Evolutionary conservation across 2,113 vertebrate species (phyloP).

Genomic region (Sinocyclocheilus grahami): DNA sequence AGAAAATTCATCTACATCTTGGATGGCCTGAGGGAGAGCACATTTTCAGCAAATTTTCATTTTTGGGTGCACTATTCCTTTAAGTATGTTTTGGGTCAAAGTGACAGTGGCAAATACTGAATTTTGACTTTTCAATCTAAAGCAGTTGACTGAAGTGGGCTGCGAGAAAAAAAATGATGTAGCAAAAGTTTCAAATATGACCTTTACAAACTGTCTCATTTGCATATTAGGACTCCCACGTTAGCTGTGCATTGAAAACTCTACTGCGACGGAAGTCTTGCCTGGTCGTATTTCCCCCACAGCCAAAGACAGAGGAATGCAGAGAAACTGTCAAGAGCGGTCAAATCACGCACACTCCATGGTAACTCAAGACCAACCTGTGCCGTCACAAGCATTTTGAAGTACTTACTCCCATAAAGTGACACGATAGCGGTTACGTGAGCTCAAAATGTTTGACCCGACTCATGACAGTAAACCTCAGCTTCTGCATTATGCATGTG

Average conservation of each 20-base stretch:
- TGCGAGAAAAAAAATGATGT: not conserved
- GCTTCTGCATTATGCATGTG: not conserved
- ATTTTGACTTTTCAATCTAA: not conserved
- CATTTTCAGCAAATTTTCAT: too few species aligned
- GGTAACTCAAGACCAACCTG: not conserved
- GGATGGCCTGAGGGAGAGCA: too few species aligned
- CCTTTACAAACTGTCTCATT: not conserved
- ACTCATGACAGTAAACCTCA: not conserved
- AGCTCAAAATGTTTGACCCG: not conserved
- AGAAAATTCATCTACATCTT: too few species aligned
- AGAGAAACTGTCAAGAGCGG: constrained; percentile 33
- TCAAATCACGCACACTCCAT: constrained; percentile 19
- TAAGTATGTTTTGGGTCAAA: too few species aligned
- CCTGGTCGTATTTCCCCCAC: constrained; percentile 34
- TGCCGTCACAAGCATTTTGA: not conserved
- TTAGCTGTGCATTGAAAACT: not conserved
- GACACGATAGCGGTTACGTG: not conserved
- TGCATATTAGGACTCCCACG: constrained; percentile 36
- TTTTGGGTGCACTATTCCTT: too few species aligned
- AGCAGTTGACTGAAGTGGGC: not conserved
- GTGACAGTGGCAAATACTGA: not conserved
- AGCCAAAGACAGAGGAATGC: constrained; percentile 38
- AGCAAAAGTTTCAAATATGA: not conserved
- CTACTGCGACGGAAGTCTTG: constrained; percentile 37
- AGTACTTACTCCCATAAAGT: not conserved